Evolutionary conservation across 1,140 invertebrate genomes (phyloP).

Genomic region (Lycorma delicatula): DNA sequence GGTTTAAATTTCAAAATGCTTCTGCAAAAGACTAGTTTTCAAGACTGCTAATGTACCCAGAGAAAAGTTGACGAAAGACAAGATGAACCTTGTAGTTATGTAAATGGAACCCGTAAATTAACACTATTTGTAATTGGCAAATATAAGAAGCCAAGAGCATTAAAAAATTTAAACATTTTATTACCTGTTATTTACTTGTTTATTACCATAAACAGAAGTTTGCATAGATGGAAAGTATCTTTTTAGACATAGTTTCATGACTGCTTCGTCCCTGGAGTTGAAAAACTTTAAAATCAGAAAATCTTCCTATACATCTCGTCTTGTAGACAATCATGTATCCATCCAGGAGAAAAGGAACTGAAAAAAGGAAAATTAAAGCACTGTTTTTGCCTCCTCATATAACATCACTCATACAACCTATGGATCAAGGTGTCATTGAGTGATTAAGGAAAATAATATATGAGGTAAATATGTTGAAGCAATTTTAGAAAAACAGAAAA

Average conservation of each 20-base stretch:
- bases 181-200: background rate
- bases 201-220: background rate
- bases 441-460: too few species aligned
- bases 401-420: background rate
- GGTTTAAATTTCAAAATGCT: slow-evolving; percentile 2
- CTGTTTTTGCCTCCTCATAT: background rate
- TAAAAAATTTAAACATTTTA: background rate
- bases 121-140: background rate
- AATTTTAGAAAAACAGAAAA: too few species aligned
- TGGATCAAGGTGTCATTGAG: background rate
- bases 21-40: too few species aligned
- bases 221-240: background rate
- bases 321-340: background rate
- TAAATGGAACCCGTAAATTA: background rate
- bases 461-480: too few species aligned
- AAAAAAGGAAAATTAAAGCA: background rate
- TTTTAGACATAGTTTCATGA: background rate
- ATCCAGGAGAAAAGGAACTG: background rate
- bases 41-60: background rate
- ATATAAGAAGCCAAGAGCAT: background rate
- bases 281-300: background rate
- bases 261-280: background rate
- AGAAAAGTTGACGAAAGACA: background rate
- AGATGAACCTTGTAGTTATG: background rate
- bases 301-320: background rate